Base-by-base conservation (phyloP, 2,888 invertebrate genomes). In the Antitype chi region DNA sequence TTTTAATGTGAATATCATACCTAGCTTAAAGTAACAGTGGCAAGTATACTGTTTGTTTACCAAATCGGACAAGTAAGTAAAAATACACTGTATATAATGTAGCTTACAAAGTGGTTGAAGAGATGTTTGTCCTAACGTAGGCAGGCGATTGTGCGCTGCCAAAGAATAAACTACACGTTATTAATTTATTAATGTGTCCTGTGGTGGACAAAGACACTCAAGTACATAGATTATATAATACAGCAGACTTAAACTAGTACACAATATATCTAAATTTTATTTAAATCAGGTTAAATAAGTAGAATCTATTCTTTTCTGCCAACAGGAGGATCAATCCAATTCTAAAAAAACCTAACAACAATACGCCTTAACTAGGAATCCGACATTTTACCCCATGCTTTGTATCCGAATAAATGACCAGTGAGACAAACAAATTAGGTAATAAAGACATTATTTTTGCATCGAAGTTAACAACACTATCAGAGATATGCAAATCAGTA, bases 61-160 rank as follows among this genome's bases (percentile, higher is more conserved):
- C 43, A 78, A 81, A 47, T 25, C 0, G 23, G 55, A 52, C 32
- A 63, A 43, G 15, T 52, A 74, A 68, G 28, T 0, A 66, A 49
- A 20, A 63, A 52, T 62, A 68, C 67, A 76, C 55, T n/a, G 52
- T 82, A 66, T 72, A 72, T 69, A 60, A 80, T 15, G 20, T 70
- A 66, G 74, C 86, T 82, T 85, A 86, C 84, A 87, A 82, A 82
- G 74, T 67, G 79, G 80, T 75, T 84, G 84, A n/a, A 84, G 84
- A 78, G 84, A 84, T 82, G 84, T 84, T 84, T 74, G 84, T 71
- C 84, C 86, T 84, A 84, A 82, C 66, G 84, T 82, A 70, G 84
- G 84, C 74, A 84, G 84, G 78, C 84, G 84, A 84, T 82, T 84
- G 84, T 84, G 84, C 62, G 83, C 84, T 84, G 84, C 83, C 78